These are phyloP conservation scores for Coecobrya sp. DNA, from an alignment of 2,888 invertebrate genomes.

Conservation along the genomic window DNA sequence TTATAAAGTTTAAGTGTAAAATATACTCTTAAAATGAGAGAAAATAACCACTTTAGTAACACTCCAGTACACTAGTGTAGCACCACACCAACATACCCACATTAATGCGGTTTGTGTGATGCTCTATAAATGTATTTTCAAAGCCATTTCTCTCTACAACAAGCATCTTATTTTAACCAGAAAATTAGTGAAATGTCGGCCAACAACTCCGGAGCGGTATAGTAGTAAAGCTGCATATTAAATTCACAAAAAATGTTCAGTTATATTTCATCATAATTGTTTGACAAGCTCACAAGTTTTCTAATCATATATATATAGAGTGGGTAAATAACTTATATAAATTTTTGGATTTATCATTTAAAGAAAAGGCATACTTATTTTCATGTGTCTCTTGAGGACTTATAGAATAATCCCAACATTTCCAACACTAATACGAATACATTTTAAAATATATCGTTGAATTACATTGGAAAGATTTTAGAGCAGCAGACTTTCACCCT, in stretches of 20 bases:
- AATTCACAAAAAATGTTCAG: neutral
- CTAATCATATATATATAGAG: too few species aligned
- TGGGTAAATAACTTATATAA: too few species aligned
- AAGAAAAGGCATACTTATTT: too few species aligned
- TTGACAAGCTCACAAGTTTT: too few species aligned
- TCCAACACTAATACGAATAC: too few species aligned
- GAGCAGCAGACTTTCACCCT: too few species aligned
- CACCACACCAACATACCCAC: neutral
- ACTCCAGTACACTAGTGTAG: constrained; percentile 4
- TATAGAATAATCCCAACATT: too few species aligned
- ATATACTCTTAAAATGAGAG: constrained; percentile 20
- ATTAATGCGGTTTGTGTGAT: neutral
- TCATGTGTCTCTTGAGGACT: too few species aligned
- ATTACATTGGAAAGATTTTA: too few species aligned
- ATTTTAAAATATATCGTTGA: too few species aligned
- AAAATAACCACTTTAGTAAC: constrained; percentile 17
- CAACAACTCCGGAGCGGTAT: neutral
- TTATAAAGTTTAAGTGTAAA: constrained; percentile 56
- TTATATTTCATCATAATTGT: neutral
- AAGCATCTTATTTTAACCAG: constrained; percentile 50
- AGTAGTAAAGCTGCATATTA: neutral
- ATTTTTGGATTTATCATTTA: too few species aligned
- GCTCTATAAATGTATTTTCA: neutral
- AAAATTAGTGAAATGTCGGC: constrained; percentile 27
- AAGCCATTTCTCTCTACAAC: neutral